Evolutionary conservation across 2,888 invertebrate species (phyloP), one percentile per base, ranked within the genome.

Genomic region (Miltochrista miniata): DNA sequence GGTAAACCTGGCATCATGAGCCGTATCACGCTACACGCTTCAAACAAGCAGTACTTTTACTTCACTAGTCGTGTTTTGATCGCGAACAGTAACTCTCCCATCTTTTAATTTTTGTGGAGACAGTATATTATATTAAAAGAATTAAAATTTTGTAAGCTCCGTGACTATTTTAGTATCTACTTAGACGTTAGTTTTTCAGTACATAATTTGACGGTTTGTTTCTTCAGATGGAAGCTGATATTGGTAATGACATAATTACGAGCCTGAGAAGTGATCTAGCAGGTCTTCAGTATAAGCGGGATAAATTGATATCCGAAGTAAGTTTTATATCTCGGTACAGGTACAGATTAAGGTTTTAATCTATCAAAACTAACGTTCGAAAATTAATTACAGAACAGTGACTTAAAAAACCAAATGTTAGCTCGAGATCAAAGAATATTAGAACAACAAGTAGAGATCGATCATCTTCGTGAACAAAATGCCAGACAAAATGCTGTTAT

Each of bases 401-500:
- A 96, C 68, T 90, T 94, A 73, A 96, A 95, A 84, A 93, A 93
- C 59, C 94, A 94, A 72, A 90, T 96, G 78, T 92, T 96, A 68
- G 92, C 94, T 29, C 92, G 95, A 48, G 96, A 96, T 63, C 94
- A 95, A 75, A 90, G 95, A 70, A 93, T 95, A 64, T 88, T 95
- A 69, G 96, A 97, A 68, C 93, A 96, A 54, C 96, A 96, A 77
- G 94, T 95, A 29, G 97, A 97, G 80, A 94, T 95, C 13, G 95
- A 97, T 68, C 95, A 96, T 73, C 86, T 96, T 13, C 93, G 95
- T 7, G 96, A 97, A 59, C 97, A 97, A 81, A 94, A 96, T 41
- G 97, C 96, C 0, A 92, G 97, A 34, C 96, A 97, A 81, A 95
- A 95, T 70, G 95, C 97, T 0, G 92, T 97, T 39, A 95, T 97